phyloP scores from a whole-genome alignment of 1,140 invertebrate species.

The Trialeurodes vaporariorum region DNA sequence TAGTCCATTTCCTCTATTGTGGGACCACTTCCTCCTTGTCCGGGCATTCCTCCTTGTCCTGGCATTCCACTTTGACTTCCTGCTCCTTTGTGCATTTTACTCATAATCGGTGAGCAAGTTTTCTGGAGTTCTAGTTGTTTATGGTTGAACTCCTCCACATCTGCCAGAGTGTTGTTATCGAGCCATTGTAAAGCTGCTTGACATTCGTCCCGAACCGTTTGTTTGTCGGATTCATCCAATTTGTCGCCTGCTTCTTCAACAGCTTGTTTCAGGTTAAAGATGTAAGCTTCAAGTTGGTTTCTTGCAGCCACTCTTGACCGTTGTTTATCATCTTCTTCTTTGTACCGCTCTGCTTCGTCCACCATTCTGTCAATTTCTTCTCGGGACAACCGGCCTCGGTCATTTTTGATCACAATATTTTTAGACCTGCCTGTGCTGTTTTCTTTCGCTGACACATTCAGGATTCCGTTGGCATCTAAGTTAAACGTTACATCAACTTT shows the following conservation, averaged over 20 bases:
- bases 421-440: conserved; percentile 64
- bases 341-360: too few species aligned
- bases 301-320: conserved; percentile 52
- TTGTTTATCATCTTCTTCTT: conserved; percentile 45
- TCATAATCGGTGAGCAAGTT: conserved; percentile 41
- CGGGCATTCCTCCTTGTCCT: too few species aligned
- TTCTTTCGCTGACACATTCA: conserved; percentile 68
- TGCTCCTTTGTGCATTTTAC: conserved; percentile 36
- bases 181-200: too few species aligned
- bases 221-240: conserved; percentile 34
- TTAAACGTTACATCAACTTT: too few species aligned
- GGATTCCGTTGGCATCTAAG: too few species aligned
- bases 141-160: conserved; percentile 50
- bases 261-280: conserved; percentile 60
- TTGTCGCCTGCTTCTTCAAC: conserved; percentile 34
- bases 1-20: conserved; percentile 64
- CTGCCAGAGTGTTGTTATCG: conserved; percentile 46
- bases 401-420: conserved; percentile 88
- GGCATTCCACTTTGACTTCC: conserved; percentile 10
- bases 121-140: conserved; percentile 41
- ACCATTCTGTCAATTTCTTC: too few species aligned
- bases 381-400: conserved; percentile 74
- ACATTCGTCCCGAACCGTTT: conserved; percentile 31
- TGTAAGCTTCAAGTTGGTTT: conserved; percentile 73
- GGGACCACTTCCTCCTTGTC: conserved; percentile 39